Percentiles rank a stretch among this genome's conserved stretches.
Evolutionary conservation across 2,888 invertebrate species (phyloP).

Genomic region (Orchesellides sinensis): DNA sequence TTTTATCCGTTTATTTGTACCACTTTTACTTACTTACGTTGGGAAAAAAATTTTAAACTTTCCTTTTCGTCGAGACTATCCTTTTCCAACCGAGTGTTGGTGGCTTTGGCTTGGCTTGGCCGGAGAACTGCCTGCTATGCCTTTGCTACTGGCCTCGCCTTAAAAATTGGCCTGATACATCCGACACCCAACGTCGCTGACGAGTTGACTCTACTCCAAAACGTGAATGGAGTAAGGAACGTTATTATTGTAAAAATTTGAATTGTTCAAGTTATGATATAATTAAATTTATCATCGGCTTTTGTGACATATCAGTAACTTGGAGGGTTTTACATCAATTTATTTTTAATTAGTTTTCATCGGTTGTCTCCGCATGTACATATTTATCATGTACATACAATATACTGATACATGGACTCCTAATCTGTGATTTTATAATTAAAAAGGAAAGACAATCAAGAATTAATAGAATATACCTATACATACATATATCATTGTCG

Average conservation of each 20-base stretch:
- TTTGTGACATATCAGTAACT: neutral
- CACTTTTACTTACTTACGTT: slow-evolving; percentile 31
- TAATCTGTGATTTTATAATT: slow-evolving; percentile 48
- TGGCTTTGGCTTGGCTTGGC: slow-evolving; percentile 52
- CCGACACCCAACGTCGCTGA: slow-evolving; percentile 53
- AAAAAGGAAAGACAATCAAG: slow-evolving; percentile 1
- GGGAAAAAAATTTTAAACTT: slow-evolving; percentile 48
- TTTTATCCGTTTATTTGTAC: slow-evolving; percentile 55
- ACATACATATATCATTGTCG: slow-evolving; percentile 20
- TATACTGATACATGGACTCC: neutral
- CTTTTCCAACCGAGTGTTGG: slow-evolving; percentile 47
- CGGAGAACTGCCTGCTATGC: slow-evolving; percentile 35
- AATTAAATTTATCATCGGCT: slow-evolving; percentile 3
- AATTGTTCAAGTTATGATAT: slow-evolving; percentile 32
- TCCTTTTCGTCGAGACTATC: slow-evolving; percentile 52
- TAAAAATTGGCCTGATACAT: slow-evolving; percentile 46
- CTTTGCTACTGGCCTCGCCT: slow-evolving; percentile 59
- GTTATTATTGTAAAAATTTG: slow-evolving; percentile 11
- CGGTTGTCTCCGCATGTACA: slow-evolving; percentile 9
- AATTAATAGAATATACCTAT: neutral
- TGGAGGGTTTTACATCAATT: too few relatives aligned
- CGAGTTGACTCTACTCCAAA: slow-evolving; percentile 42
- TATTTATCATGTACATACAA: slow-evolving; percentile 8
- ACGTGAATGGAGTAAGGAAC: slow-evolving; percentile 9
- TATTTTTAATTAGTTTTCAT: too few relatives aligned